Evolutionary conservation across 2,888 invertebrate species (phyloP).

Genomic region (Epicampocera succincta): DNA sequence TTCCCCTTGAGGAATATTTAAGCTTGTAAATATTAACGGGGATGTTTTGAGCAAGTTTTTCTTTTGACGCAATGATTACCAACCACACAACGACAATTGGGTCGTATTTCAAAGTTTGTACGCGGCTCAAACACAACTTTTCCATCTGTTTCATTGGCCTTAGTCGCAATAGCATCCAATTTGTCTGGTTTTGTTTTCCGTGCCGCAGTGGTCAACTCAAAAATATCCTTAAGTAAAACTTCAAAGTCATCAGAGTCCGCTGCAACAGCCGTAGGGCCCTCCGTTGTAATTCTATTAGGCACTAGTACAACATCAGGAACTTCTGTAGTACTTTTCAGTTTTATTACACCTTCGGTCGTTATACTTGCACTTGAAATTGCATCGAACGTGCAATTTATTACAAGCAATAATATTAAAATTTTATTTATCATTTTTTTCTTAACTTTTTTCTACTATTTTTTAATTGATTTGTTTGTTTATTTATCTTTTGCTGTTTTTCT

Average conservation of each 20-base stretch:
- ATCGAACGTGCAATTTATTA: conserved; percentile 25
- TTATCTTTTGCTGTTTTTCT: background rate
- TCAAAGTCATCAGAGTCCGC: conserved; percentile 5
- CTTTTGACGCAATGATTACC: no score
- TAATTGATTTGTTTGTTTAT: conserved; percentile 5
- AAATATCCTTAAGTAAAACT: conserved; percentile 21
- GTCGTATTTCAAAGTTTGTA: no score
- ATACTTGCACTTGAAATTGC: conserved; percentile 21
- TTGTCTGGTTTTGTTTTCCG: background rate
- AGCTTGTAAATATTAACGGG: no score
- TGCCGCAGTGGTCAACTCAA: conserved; percentile 13
- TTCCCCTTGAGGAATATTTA: no score
- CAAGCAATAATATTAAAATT: background rate
- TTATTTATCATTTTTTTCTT: conserved; percentile 18
- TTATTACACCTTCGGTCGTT: background rate
- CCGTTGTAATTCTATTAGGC: background rate
- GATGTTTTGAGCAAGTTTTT: no score
- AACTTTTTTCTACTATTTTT: background rate
- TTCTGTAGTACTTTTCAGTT: background rate
- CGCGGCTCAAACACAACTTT: background rate
- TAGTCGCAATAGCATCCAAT: background rate
- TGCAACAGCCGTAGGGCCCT: background rate
- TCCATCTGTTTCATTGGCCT: background rate
- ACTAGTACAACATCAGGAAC: background rate
- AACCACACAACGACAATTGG: no score